Evolutionary conservation across 1,140 invertebrate genomes (phyloP).

Genomic region (Lamellibrachia luymesi): DNA sequence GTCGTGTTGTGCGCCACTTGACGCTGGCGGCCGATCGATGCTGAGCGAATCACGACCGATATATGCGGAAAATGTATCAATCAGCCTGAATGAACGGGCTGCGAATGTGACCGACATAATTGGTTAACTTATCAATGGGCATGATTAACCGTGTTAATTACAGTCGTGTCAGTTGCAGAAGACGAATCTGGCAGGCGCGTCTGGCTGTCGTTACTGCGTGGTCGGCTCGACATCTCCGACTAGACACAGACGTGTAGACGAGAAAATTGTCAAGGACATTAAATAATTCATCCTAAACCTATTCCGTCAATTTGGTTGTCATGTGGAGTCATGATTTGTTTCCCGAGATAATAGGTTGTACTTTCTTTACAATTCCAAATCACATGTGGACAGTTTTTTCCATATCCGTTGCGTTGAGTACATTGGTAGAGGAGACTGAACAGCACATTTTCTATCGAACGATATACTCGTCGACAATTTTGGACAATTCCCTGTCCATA

Average conservation of each 20-base stretch:
- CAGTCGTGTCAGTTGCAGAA: neutral
- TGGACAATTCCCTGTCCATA: too few relatives aligned
- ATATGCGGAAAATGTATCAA: neutral
- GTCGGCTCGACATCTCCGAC: neutral
- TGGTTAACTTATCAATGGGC: constrained; percentile 1
- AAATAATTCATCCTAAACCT: neutral
- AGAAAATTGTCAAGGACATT: neutral
- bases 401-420: neutral
- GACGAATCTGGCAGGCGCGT: neutral
- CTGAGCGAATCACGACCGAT: neutral
- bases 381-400: neutral
- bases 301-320: neutral
- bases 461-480: too few relatives aligned
- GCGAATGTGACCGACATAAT: neutral
- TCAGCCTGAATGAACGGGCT: neutral
- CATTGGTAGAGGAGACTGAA: too few relatives aligned
- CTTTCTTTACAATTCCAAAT: neutral
- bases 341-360: neutral
- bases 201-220: neutral
- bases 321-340: neutral
- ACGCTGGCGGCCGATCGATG: neutral
- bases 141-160: neutral
- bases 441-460: too few relatives aligned
- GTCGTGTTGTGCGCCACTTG: neutral
- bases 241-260: neutral